phyloP scores from a whole-genome alignment of 1,140 invertebrate species.

The Drosophila guanche region DNA sequence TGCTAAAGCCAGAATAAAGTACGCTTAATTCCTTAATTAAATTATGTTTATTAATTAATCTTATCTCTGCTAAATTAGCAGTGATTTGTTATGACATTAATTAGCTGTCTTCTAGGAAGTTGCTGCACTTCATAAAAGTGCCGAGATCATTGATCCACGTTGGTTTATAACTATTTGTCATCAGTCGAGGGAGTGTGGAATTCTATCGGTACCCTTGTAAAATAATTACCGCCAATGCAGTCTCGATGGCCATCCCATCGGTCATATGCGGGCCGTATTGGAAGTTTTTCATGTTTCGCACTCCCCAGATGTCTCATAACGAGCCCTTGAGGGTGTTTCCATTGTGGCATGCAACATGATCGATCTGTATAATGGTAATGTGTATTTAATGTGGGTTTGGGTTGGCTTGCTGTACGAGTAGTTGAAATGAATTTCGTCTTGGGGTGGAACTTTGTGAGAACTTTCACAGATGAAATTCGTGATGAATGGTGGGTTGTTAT shows the following conservation, averaged over 20 bases:
- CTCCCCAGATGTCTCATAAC: slow-evolving; percentile 47
- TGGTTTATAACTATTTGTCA: slow-evolving; percentile 47
- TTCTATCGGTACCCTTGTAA: slow-evolving; percentile 36
- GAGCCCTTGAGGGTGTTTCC: slow-evolving; percentile 54
- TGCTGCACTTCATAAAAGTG: slow-evolving; percentile 4
- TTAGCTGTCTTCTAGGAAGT: slow-evolving; percentile 28
- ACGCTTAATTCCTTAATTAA: slow-evolving; percentile 36
- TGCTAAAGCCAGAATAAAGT: slow-evolving; percentile 28
- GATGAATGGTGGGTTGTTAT: no score
- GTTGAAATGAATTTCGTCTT: slow-evolving; percentile 10
- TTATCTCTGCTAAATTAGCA: slow-evolving; percentile 46
- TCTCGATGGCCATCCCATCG: slow-evolving; percentile 59
- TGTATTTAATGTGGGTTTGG: slow-evolving; percentile 63
- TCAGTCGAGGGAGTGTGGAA: slow-evolving; percentile 36
- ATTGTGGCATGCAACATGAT: slow-evolving; percentile 72
- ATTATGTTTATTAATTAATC: slow-evolving; percentile 24
- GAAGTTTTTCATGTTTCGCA: slow-evolving; percentile 54
- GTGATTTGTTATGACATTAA: not conserved
- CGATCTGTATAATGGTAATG: slow-evolving; percentile 63
- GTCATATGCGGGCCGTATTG: slow-evolving; percentile 64
- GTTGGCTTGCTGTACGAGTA: slow-evolving; percentile 41
- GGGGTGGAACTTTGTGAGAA: slow-evolving; percentile 49
- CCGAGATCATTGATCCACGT: slow-evolving; percentile 8
- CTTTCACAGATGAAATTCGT: slow-evolving; percentile 7
- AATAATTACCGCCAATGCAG: slow-evolving; percentile 18